A percentile compares a stretch with the other conserved stretches of the same genome.
Evolutionary conservation across 1,140 invertebrate species (phyloP).

Genomic region (Bombus sibiricus): DNA sequence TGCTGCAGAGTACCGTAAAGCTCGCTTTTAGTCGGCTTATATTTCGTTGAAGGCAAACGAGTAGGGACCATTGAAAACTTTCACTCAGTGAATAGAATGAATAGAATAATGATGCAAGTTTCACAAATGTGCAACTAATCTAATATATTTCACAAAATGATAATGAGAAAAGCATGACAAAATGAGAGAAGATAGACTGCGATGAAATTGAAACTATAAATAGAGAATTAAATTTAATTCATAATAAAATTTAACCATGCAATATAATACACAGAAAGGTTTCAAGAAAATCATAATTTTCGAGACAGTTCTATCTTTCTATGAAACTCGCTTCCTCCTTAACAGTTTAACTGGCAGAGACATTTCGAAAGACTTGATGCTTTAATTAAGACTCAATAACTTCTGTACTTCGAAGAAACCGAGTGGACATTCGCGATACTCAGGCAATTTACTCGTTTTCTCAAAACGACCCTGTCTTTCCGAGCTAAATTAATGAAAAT

Average conservation of each 20-base stretch:
- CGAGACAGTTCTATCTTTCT: neutral
- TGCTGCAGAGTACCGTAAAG: neutral
- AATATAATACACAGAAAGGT: neutral
- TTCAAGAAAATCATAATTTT: neutral
- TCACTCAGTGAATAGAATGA: too few species aligned
- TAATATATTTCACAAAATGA: neutral
- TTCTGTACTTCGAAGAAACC: neutral
- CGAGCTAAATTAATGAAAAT: constrained; percentile 44
- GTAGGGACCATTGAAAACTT: neutral
- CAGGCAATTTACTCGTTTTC: neutral
- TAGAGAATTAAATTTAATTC: neutral
- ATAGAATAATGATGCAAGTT: neutral
- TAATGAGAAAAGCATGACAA: too few species aligned
- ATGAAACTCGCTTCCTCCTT: neutral
- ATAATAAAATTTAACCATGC: neutral
- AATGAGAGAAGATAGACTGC: neutral
- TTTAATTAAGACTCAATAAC: constrained; percentile 19
- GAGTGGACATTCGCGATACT: neutral
- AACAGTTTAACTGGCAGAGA: neutral
- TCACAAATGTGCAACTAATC: neutral
- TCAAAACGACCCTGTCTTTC: neutral
- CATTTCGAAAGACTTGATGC: neutral
- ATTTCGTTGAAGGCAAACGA: neutral
- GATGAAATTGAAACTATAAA: neutral
- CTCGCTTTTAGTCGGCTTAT: neutral